Evolutionary conservation across 2,797 vertebrate species (phyloP).

Genomic region (Anguilla pacifica): DNA sequence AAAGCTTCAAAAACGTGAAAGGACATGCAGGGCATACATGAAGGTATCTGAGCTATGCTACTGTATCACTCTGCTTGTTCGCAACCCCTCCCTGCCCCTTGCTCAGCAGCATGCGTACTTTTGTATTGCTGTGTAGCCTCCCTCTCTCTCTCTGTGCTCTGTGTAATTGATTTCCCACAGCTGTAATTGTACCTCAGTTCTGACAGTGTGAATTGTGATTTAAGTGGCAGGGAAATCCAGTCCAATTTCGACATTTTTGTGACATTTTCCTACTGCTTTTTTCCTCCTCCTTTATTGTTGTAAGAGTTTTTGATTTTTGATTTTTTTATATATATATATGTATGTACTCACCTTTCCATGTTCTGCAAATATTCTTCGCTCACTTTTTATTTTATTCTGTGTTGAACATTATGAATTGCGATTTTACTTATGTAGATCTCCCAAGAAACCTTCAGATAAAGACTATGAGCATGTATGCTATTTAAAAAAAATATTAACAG

Average conservation of each 20-base stretch:
- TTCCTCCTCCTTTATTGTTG: slow-evolving; percentile 45
- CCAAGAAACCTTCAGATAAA: not conserved
- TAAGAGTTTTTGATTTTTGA: slow-evolving; percentile 51
- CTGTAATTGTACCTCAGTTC: slow-evolving; percentile 44
- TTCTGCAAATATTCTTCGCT: slow-evolving; percentile 49
- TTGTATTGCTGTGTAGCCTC: slow-evolving; percentile 60
- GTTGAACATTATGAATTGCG: not conserved
- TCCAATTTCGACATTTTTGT: slow-evolving; percentile 49
- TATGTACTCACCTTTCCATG: slow-evolving; percentile 3
- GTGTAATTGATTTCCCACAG: slow-evolving; percentile 71
- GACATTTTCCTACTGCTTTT: slow-evolving; percentile 29
- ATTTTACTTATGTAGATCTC: not conserved
- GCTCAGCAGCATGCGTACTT: slow-evolving; percentile 78
- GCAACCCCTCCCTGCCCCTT: slow-evolving; percentile 72
- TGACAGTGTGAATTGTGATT: slow-evolving; percentile 50
- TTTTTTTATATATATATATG: not conserved
- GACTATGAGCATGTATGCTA: not conserved
- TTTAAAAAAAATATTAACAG: not conserved
- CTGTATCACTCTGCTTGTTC: slow-evolving; percentile 75
- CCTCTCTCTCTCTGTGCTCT: slow-evolving; percentile 65
- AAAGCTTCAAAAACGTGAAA: slow-evolving; percentile 99
- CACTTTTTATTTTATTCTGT: not conserved
- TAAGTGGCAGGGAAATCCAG: slow-evolving; percentile 58
- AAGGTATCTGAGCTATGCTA: slow-evolving; percentile 93
- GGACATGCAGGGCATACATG: slow-evolving; percentile 99